Evolutionary conservation across 2,797 vertebrate species (phyloP), one percentile per base, ranked within the genome.

Genomic region (Falco novaeseelandiae): DNA sequence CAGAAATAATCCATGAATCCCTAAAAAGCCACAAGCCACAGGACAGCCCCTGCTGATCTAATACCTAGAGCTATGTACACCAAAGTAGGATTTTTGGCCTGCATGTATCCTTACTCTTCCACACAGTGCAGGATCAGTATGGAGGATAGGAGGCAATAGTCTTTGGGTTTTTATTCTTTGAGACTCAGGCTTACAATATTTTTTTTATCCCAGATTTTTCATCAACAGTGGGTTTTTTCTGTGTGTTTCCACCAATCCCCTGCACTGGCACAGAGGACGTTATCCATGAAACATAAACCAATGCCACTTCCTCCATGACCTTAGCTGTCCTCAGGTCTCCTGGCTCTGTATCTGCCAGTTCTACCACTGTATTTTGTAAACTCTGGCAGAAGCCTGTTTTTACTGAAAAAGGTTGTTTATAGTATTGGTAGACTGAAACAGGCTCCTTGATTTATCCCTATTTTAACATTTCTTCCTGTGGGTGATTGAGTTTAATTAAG

Each of bases 401-500:
- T 84, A 72, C 42, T 61, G 63, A 38, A 76, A 81, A 88, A 78
- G 51, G 87, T 48, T 90, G 76, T 96, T 95, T 91, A 80, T 88
- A 86, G 70, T 77, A 44, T 77, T 57, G 80, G 79, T 90, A 94
- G 73, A 66, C 82, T 81, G 65, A 93, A 93, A 93, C 52, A 93
- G 81, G 38, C 54, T 55, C 57, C 34, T 62, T 91, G 73, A 95
- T 97, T 95, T 93, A 91, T 95, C 72, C 49, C 73, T 81, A 29
- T 87, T 96, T 90, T 92, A 96, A 90, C 74, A 67, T 93, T 95
- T 95, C 73, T 96, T 91, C 85, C 87, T 84, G 74, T 96, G 95
- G 96, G 77, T 91, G 79, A 97, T 92, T 91, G 96, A 96, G 70
- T 96, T 96, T 96, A 96, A 97, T 98, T 96, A 96, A 95, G 90